These are phyloP conservation scores for Desmodus rotundus DNA, from an alignment of 2,113 vertebrate genomes.

Conservation along the genomic window DNA sequence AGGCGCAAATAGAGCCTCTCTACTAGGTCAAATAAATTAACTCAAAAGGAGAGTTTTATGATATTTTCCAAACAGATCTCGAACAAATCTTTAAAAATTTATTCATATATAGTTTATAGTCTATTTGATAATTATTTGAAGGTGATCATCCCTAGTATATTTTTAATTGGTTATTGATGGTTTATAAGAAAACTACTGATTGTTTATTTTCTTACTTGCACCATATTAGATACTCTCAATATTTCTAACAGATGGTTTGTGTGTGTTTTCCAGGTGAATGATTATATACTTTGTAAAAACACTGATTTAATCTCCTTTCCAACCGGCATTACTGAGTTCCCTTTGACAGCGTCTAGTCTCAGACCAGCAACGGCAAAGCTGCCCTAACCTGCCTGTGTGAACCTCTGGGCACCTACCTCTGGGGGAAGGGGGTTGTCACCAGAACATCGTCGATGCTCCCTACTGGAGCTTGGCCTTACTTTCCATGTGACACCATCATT, in stretches of 20 bases:
- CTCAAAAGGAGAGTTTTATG: neutral
- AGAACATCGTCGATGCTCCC: neutral
- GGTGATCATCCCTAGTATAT: neutral
- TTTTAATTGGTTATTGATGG: neutral
- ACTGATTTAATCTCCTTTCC: neutral
- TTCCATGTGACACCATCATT: neutral
- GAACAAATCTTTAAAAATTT: neutral
- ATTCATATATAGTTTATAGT: neutral
- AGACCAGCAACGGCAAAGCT: neutral
- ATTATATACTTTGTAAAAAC: neutral
- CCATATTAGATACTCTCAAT: neutral
- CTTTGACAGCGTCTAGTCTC: neutral
- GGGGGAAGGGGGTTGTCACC: neutral
- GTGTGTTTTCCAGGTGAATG: neutral
- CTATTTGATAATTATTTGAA: neutral
- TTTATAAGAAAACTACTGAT: neutral
- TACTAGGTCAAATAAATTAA: neutral
- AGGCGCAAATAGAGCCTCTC: neutral
- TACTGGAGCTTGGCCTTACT: neutral
- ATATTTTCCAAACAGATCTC: constrained; percentile 19
- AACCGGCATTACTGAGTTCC: neutral
- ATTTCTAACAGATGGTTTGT: neutral
- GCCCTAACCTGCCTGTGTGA: rapidly evolving
- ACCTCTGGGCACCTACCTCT: neutral
- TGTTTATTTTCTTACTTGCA: neutral